A percentile compares a stretch with the other conserved stretches of the same genome.
phyloP scores from a whole-genome alignment of 2,797 vertebrate genomes.

The Gymnothorax javanicus region DNA sequence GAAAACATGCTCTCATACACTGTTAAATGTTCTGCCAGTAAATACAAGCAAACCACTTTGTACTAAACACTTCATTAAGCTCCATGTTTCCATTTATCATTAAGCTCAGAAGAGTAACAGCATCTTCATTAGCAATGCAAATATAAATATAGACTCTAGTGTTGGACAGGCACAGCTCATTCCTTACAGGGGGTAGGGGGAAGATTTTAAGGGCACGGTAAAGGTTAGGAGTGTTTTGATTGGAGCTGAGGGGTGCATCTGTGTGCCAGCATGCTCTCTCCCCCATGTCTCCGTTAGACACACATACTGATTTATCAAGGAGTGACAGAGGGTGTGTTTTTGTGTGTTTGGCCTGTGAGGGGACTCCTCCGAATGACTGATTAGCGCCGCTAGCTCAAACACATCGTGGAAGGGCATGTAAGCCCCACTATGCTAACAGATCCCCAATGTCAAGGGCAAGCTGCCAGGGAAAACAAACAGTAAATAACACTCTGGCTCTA shows the following conservation, averaged over 20 bases:
- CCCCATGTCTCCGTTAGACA: conserved; percentile 34
- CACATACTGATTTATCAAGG: conserved; percentile 57
- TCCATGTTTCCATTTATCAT: not conserved
- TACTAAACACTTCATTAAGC: not conserved
- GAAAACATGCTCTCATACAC: not conserved
- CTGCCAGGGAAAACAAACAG: not conserved
- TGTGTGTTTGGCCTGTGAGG: conserved; percentile 28
- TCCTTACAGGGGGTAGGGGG: not conserved
- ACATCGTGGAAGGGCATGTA: not conserved
- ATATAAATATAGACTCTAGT: not conserved
- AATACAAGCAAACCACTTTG: not conserved
- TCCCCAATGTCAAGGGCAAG: not conserved
- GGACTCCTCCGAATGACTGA: not conserved
- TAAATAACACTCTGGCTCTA: not conserved
- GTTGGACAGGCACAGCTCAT: not conserved
- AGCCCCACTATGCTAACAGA: not conserved
- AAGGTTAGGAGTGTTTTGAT: conserved; percentile 40
- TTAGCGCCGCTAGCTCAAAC: not conserved
- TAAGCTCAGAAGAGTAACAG: not conserved
- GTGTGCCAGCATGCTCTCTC: not conserved
- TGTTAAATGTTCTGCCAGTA: not conserved
- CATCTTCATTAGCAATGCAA: not conserved
- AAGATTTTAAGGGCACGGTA: conserved; percentile 44
- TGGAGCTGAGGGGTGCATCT: not conserved
- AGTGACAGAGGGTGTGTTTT: conserved; percentile 57